A percentile compares a stretch with the other conserved stretches of the same genome.
Evolutionary conservation across 2,797 vertebrate species (phyloP).

Genomic region (Antrozous pallidus): DNA sequence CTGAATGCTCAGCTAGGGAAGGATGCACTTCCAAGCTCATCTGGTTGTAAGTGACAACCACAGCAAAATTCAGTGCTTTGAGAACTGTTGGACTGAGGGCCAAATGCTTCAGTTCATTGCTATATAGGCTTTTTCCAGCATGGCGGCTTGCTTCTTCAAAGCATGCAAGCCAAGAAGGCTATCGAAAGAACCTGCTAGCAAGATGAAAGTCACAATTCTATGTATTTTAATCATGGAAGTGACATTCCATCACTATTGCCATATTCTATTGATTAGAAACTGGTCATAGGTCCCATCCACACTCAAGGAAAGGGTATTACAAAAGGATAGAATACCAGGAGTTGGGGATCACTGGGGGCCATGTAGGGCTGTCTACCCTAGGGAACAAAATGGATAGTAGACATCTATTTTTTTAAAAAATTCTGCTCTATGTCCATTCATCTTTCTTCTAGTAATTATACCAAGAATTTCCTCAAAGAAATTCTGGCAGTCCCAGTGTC

Average conservation of each 20-base stretch:
- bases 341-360: neutral
- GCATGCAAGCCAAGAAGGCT: neutral
- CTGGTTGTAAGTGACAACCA: neutral
- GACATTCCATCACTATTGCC: neutral
- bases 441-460: neutral
- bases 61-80: neutral
- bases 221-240: neutral
- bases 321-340: neutral
- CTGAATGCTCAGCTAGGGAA: slow-evolving; percentile 22
- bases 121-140: neutral
- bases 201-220: neutral
- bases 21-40: neutral
- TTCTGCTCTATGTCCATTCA: neutral
- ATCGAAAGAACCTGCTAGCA: neutral
- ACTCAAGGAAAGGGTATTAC: neutral
- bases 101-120: neutral
- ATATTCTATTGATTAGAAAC: neutral
- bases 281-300: neutral
- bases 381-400: neutral
- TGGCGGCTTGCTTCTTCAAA: neutral
- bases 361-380: neutral
- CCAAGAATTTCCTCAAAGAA: neutral
- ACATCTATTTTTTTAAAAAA: neutral
- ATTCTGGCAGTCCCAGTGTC: neutral
- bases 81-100: neutral